Percentiles rank a stretch among this genome's conserved stretches.
These are phyloP conservation scores for Stigmatopora argus DNA, from an alignment of 2,113 vertebrate genomes.

Conservation along the genomic window DNA sequence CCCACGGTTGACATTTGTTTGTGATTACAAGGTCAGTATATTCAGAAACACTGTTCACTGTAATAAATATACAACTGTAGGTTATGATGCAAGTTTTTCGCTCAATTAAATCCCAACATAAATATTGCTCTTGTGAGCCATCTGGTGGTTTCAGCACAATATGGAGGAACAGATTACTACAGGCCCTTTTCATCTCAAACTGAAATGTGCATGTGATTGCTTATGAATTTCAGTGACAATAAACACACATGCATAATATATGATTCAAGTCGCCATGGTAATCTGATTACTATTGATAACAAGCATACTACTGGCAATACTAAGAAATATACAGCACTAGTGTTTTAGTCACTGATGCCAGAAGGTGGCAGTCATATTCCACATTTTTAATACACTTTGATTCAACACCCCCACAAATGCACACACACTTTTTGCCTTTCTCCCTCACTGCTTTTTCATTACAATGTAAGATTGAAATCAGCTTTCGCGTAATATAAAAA, in stretches of 20 bases:
- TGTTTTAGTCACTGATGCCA: conserved; percentile 30
- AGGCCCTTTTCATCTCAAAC: not conserved
- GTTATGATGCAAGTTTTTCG: not conserved
- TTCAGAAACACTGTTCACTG: not conserved
- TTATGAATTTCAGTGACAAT: not conserved
- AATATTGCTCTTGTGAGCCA: conserved; percentile 40
- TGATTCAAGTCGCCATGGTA: not conserved
- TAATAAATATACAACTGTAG: not conserved
- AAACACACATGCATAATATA: not conserved
- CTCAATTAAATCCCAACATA: not conserved
- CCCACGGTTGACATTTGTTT: not conserved
- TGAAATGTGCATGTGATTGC: not conserved
- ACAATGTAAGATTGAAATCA: conserved; percentile 1
- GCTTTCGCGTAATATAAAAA: conserved; percentile 1
- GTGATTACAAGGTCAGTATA: not conserved
- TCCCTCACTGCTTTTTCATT: conserved; percentile 9
- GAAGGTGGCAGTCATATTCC: conserved; percentile 66
- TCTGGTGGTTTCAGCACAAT: conserved; percentile 39
- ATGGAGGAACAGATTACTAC: not conserved
- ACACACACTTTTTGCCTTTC: conserved; percentile 4
- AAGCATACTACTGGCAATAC: too few species aligned
- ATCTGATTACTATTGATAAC: conserved; percentile 11
- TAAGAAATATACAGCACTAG: too few species aligned
- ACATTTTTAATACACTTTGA: conserved; percentile 7
- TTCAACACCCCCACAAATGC: not conserved